Evolutionary conservation across 2,888 invertebrate species (phyloP).

Genomic region (Platycnemis pennipes): DNA sequence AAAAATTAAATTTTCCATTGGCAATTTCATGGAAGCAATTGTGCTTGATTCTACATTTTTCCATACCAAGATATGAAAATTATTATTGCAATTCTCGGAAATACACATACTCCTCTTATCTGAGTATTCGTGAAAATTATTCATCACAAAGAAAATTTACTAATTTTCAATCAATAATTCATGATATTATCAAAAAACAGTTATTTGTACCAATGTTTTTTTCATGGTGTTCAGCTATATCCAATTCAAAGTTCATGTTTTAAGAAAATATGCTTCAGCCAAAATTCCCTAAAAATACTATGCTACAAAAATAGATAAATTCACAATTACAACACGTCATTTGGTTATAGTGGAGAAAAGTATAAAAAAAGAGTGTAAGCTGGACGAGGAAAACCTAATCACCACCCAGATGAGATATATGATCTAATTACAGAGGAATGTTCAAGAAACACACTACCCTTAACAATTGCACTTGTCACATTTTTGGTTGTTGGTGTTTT

Average conservation of each 20-base stretch:
- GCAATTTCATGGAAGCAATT: not conserved
- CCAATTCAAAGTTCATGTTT: not conserved
- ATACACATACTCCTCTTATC: not conserved
- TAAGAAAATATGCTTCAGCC: not conserved
- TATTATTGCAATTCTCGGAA: not conserved
- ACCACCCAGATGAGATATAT: not conserved
- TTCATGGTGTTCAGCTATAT: not conserved
- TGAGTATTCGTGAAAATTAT: not conserved
- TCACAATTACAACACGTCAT: constrained; percentile 5
- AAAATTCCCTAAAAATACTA: not conserved
- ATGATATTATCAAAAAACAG: not conserved
- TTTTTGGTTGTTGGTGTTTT: not conserved
- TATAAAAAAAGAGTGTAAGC: not conserved
- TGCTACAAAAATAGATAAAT: not conserved
- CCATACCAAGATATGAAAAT: not conserved
- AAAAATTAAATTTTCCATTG: not conserved
- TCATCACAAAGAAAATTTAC: not conserved
- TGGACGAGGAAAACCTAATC: not conserved
- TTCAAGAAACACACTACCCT: not conserved
- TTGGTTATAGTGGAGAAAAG: not conserved
- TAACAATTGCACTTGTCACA: not conserved
- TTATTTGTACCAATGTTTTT: not conserved
- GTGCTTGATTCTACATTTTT: not conserved
- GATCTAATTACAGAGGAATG: not conserved
- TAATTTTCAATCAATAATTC: not conserved